These are phyloP conservation scores for Nyctereutes procyonoides DNA, from an alignment of 2,113 vertebrate genomes.

Conservation along the genomic window DNA sequence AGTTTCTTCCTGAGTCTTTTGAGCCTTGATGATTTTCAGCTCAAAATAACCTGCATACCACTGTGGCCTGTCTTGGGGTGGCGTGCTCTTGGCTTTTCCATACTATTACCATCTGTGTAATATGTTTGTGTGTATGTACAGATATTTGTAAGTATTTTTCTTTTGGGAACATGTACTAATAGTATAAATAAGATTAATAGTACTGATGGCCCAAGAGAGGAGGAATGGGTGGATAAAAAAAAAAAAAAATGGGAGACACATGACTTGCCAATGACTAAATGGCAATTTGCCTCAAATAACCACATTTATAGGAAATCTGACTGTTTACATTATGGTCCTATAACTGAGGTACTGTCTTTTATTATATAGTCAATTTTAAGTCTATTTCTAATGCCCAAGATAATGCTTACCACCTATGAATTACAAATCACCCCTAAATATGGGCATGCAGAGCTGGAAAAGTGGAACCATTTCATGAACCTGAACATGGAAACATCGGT, in stretches of 20 bases:
- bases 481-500: not conserved
- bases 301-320: not conserved
- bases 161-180: not conserved
- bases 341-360: slow-evolving; percentile 19
- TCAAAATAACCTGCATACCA: not conserved
- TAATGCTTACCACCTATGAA: not conserved
- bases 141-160: not conserved
- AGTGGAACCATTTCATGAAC: not conserved
- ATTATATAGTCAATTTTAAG: slow-evolving; percentile 19
- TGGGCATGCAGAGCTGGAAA: not conserved
- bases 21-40: not conserved
- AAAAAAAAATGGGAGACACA: not conserved
- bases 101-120: not conserved
- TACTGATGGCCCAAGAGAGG: not conserved
- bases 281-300: slow-evolving; percentile 10
- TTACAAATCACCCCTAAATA: not conserved
- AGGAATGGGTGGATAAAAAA: not conserved
- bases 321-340: not conserved
- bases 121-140: not conserved
- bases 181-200: not conserved
- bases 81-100: not conserved
- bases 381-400: not conserved
- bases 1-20: not conserved
- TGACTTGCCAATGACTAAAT: not conserved
- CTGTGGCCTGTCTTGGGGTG: not conserved